Evolutionary conservation across 2,113 vertebrate genomes (phyloP).

Genomic region (Chaetops frenatus): DNA sequence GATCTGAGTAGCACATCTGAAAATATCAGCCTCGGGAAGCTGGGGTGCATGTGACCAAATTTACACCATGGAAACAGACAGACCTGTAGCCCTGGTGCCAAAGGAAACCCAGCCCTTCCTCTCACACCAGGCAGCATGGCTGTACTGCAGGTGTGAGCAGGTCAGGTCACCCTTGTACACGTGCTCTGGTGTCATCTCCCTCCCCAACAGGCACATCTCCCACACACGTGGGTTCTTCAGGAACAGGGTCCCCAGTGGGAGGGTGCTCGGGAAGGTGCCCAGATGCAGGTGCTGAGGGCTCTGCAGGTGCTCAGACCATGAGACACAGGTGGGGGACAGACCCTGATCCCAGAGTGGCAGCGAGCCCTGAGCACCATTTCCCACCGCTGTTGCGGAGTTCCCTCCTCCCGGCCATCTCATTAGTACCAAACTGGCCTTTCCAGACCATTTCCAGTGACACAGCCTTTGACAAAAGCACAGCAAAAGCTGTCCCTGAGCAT

Average conservation of each 20-base stretch:
- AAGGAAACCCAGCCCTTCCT: neutral
- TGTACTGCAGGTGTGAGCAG: neutral
- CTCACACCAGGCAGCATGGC: fast-evolving
- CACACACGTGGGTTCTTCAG: fast-evolving
- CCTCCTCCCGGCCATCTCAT: neutral
- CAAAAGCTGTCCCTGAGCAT: neutral
- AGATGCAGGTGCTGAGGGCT: neutral
- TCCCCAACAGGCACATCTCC: neutral
- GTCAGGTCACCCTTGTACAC: no score
- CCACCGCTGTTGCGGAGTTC: fast-evolving
- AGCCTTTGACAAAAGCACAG: neutral
- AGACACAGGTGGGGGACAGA: neutral
- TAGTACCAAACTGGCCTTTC: neutral
- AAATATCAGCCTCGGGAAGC: neutral
- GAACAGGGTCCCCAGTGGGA: fast-evolving
- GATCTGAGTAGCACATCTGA: neutral
- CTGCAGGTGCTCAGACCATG: neutral
- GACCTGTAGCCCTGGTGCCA: neutral
- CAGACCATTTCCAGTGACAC: neutral
- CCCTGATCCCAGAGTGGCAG: neutral
- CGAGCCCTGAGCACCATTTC: neutral
- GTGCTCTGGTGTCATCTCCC: neutral
- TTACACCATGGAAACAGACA: neutral
- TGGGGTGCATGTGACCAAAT: fast-evolving
- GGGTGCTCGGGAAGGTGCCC: neutral